A percentile compares a stretch with the other conserved stretches of the same genome.
phyloP scores from a whole-genome alignment of 2,797 vertebrate species.

The Micrastur ruficollis region DNA sequence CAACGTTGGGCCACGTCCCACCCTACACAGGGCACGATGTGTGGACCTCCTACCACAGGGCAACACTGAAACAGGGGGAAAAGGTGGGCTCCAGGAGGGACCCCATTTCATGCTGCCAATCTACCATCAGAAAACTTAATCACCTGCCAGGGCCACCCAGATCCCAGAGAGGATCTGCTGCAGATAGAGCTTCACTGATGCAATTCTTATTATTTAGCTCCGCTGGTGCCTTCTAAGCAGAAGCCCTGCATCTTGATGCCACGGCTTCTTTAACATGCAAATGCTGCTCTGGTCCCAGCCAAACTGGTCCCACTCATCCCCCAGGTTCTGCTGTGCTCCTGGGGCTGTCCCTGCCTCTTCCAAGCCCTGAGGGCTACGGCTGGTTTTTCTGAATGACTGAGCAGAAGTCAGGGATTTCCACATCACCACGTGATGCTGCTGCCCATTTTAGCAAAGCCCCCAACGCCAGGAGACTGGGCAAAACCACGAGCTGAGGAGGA shows the following conservation, averaged over 20 bases:
- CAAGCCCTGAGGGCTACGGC: neutral
- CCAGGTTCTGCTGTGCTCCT: neutral
- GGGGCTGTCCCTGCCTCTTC: neutral
- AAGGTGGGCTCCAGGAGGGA: neutral
- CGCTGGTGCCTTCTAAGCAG: neutral
- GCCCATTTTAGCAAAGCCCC: neutral
- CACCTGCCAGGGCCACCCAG: neutral
- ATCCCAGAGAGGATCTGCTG: neutral
- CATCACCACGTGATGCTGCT: rapidly evolving
- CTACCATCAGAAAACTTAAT: neutral
- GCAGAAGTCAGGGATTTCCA: neutral
- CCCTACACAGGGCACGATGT: rapidly evolving
- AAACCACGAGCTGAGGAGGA: neutral
- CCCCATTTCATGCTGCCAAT: neutral
- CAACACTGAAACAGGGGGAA: neutral
- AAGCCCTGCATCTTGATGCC: neutral
- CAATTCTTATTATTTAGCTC: neutral
- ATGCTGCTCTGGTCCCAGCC: neutral
- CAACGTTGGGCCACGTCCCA: rapidly evolving
- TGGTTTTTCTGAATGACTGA: rapidly evolving
- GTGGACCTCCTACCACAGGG: neutral
- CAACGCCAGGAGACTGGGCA: neutral
- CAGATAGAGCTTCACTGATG: neutral
- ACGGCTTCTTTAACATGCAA: rapidly evolving
- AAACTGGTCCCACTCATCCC: neutral